Evolutionary conservation across 2,797 vertebrate genomes (phyloP), one percentile per base, ranked within the genome.

Genomic region (Orientallactaga sibirica): DNA sequence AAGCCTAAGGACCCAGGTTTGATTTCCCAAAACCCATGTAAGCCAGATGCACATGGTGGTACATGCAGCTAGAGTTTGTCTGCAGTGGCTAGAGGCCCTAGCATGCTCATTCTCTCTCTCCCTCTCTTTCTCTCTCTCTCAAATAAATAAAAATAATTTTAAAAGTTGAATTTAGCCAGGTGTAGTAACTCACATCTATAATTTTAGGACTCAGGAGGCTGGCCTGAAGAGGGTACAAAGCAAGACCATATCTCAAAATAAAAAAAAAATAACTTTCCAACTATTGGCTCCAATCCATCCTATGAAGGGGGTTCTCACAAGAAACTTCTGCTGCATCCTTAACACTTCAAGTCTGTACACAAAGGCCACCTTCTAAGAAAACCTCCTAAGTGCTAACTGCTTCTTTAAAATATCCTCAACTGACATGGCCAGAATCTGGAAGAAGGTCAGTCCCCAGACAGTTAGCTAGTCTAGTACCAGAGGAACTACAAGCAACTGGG

Each of bases 381-480:
- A 82, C 25, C 48, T 74, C 48, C 5, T 24, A 82, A 83, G 33
- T 70, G 29, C 76, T 91, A 88, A 76, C 25, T 74, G 43, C 58
- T 70, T 88, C 43, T 93, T 89, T 85, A 88, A 78, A 79, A 95
- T 43, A n/a, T n/a, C n/a, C n/a, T n/a, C n/a, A n/a, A n/a, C n/a
- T n/a, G n/a, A n/a, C n/a, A n/a, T n/a, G n/a, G n/a, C n/a, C n/a
- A n/a, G n/a, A n/a, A n/a, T n/a, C n/a, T n/a, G n/a, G n/a, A n/a
- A n/a, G n/a, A n/a, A n/a, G n/a, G n/a, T n/a, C n/a, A n/a, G n/a
- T n/a, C n/a, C n/a, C n/a, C n/a, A n/a, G n/a, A n/a, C n/a, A n/a
- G n/a, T n/a, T n/a, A n/a, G n/a, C n/a, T n/a, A n/a, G n/a, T n/a
- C n/a, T n/a, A n/a, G n/a, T n/a, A n/a, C n/a, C n/a, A n/a, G n/a